phyloP scores from a whole-genome alignment of 2,888 invertebrate species.

The Geotrupes spiniger region DNA sequence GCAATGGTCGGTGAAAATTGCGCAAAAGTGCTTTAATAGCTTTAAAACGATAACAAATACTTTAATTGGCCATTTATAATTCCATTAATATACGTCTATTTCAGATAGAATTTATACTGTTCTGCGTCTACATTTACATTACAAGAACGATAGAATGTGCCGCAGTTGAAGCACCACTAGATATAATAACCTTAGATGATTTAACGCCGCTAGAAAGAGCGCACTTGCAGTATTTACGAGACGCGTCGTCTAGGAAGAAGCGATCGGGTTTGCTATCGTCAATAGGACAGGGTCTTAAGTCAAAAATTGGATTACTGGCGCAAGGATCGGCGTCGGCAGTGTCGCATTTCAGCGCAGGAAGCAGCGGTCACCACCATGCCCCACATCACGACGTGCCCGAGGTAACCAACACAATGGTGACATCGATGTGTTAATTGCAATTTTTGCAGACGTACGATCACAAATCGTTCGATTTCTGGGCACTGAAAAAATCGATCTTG shows the following conservation, averaged over 20 bases:
- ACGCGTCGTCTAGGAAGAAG: conserved; percentile 38
- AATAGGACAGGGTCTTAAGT: conserved; percentile 52
- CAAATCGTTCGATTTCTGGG: conserved; percentile 54
- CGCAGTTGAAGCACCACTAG: conserved; percentile 36
- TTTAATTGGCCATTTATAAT: too few relatives aligned
- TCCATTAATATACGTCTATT: too few relatives aligned
- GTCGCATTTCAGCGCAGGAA: conserved; percentile 52
- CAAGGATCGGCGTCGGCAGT: conserved; percentile 56
- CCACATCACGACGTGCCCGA: conserved; percentile 16
- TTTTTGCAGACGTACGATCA: conserved; percentile 36
- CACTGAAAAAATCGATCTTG: conserved; percentile 77
- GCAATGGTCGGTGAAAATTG: too few relatives aligned
- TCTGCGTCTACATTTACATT: conserved; percentile 23
- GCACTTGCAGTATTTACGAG: conserved; percentile 33
- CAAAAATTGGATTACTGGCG: conserved; percentile 56
- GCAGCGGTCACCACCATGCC: conserved; percentile 32
- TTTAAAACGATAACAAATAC: too few relatives aligned
- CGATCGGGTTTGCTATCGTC: conserved; percentile 53
- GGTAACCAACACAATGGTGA: conserved; percentile 7
- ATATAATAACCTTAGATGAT: conserved; percentile 37
- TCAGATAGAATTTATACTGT: conserved; percentile 32
- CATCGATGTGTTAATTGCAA: conserved; percentile 8
- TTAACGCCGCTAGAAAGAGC: conserved; percentile 35
- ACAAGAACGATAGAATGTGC: conserved; percentile 26
- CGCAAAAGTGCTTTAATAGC: too few relatives aligned